phyloP scores from a whole-genome alignment of 1,140 invertebrate species.

The Lanistes nyassanus region DNA sequence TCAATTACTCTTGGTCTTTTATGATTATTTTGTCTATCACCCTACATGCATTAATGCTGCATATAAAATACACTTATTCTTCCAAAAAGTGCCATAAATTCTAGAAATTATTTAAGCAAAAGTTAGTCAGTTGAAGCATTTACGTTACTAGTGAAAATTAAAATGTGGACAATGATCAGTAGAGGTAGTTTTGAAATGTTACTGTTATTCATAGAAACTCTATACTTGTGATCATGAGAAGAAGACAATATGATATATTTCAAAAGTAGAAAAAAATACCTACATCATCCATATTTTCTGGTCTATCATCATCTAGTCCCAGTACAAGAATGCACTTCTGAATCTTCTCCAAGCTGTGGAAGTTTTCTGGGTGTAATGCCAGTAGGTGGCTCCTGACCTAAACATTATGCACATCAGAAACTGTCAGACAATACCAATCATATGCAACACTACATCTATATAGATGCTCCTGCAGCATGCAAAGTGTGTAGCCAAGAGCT shows the following conservation, averaged over 20 bases:
- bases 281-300: slow-evolving; percentile 54
- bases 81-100: too few relatives aligned
- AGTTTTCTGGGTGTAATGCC: slow-evolving; percentile 51
- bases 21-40: too few relatives aligned
- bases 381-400: slow-evolving; percentile 45
- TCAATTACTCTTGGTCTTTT: too few relatives aligned
- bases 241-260: too few relatives aligned
- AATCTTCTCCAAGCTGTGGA: slow-evolving; percentile 50
- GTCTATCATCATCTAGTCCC: slow-evolving; percentile 57
- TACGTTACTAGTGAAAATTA: too few relatives aligned
- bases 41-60: too few relatives aligned
- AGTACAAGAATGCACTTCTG: slow-evolving; percentile 54
- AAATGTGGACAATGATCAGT: slow-evolving; percentile 2
- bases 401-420: slow-evolving; percentile 3
- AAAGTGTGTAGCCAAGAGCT: not conserved
- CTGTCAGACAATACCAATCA: too few relatives aligned
- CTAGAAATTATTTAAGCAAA: too few relatives aligned
- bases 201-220: not conserved
- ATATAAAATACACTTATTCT: too few relatives aligned
- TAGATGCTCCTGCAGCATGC: too few relatives aligned
- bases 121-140: too few relatives aligned
- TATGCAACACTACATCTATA: too few relatives aligned
- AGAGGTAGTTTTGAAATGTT: not conserved
- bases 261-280: slow-evolving; percentile 6
- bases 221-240: not conserved